Evolutionary conservation across 2,888 invertebrate species (phyloP), one percentile per base, ranked within the genome.

Genomic region (Eupithecia exiguata): DNA sequence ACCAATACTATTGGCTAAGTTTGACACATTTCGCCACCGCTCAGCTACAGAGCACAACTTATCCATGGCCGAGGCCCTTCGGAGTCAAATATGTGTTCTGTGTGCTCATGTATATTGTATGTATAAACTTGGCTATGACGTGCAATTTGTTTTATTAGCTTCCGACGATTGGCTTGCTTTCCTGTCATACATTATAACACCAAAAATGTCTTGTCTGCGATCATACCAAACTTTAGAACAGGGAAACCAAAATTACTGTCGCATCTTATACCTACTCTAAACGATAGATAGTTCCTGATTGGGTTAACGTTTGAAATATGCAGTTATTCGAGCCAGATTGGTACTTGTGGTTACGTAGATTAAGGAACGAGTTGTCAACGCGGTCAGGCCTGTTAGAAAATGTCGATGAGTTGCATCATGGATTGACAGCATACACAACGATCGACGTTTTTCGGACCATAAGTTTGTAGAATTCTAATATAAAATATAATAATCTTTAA

Each of bases 371-470:
- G 85, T 80, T 72, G 75, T 70, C 75, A 75, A 72, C 84, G 84
- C 81, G 80, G 85, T 84, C 81, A 82, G 84, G 89, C 90, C 88
- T 84, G 90, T 90, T 89, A 88, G 86, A 87, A 89, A 89, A 85
- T 76, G 75, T 83, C 80, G 82, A 83, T 81, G 82, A 21, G 25
- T 66, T 66, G 66, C 66, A 66, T 40, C 66, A 66, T 40, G 16
- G 66, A 25, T 40, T 66, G 66, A 43, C 66, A 40, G 40, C 38
- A n/a, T 21, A 43, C 21, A 25, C 66, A 40, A 16, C 18, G 62
- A 62, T 7, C 18, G 62, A 30, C 62, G 18, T 12, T 18, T 62
- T 35, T 35, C 3, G 58, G 58, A 25, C 58, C 21, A n/a, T n/a
- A 5, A 25, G 58, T 14, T 14, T 12, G 12, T 58, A 25, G 58